Conservation (phyloP, 2,797 vertebrate genomes). For the Rhincodon typus region DNA sequence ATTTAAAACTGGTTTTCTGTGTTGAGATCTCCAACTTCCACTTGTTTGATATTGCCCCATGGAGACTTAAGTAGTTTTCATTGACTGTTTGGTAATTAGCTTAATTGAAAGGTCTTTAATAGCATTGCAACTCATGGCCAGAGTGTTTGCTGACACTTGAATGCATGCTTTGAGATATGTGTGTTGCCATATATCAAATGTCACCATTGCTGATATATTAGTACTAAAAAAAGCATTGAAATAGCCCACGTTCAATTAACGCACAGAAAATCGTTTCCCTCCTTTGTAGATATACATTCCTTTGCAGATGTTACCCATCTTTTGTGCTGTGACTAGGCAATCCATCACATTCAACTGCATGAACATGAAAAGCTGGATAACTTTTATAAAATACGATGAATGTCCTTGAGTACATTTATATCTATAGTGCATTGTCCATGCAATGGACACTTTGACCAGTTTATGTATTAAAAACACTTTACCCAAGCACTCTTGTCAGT, state of each 20-base stretch:
- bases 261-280: neutral
- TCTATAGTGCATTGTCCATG: too few relatives aligned
- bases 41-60: neutral
- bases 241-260: neutral
- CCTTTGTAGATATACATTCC: neutral
- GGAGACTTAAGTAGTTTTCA: neutral
- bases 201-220: neutral
- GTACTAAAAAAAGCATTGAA: neutral
- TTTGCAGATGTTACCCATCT: too few relatives aligned
- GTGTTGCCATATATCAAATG: neutral
- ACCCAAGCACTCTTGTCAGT: too few relatives aligned
- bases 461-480: too few relatives aligned
- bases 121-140: neutral
- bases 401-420: too few relatives aligned
- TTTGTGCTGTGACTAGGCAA: too few relatives aligned
- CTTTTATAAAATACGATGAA: too few relatives aligned
- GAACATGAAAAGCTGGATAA: too few relatives aligned
- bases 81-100: neutral
- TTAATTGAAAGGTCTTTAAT: conserved; percentile 27
- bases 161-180: neutral
- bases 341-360: too few relatives aligned
- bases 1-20: neutral
- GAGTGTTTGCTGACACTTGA: neutral
- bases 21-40: neutral
- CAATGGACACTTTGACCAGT: too few relatives aligned